Evolutionary conservation across 2,797 vertebrate genomes (phyloP).

Genomic region (Eurystomus glaucurus): DNA sequence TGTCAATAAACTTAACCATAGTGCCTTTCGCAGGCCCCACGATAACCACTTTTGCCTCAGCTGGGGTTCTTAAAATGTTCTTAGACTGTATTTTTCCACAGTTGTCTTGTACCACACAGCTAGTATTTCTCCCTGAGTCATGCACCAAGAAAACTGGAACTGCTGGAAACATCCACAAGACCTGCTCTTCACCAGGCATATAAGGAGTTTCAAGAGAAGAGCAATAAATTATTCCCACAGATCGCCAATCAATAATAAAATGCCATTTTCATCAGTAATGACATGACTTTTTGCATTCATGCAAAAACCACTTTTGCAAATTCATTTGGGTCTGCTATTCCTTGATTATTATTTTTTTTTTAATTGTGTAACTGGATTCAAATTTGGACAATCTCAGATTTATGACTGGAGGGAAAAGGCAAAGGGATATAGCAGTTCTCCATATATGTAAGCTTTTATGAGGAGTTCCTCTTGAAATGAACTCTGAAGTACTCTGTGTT

Average conservation of each 20-base stretch:
- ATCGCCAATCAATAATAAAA: neutral
- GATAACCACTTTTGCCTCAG: neutral
- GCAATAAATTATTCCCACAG: neutral
- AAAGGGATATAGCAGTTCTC: neutral
- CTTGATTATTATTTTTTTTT: neutral
- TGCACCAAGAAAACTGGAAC: neutral
- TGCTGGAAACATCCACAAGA: neutral
- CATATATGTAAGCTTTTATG: neutral
- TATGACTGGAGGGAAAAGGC: neutral
- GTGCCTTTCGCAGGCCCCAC: constrained; percentile 14
- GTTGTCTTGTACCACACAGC: neutral
- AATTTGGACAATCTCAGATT: neutral
- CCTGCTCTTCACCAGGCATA: accelerated
- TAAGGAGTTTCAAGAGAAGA: neutral
- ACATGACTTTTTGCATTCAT: neutral
- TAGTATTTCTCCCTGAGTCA: neutral
- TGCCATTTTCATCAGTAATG: neutral
- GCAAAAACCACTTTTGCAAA: neutral
- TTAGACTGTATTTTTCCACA: constrained; percentile 14
- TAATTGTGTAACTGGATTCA: neutral
- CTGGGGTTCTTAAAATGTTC: constrained; percentile 12
- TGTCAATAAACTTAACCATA: constrained; percentile 61
- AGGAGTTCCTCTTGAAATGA: neutral
- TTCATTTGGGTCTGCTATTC: neutral
- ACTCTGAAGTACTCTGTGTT: neutral